These are phyloP conservation scores for Pandion haliaetus DNA, from an alignment of 2,113 vertebrate genomes.

Conservation along the genomic window DNA sequence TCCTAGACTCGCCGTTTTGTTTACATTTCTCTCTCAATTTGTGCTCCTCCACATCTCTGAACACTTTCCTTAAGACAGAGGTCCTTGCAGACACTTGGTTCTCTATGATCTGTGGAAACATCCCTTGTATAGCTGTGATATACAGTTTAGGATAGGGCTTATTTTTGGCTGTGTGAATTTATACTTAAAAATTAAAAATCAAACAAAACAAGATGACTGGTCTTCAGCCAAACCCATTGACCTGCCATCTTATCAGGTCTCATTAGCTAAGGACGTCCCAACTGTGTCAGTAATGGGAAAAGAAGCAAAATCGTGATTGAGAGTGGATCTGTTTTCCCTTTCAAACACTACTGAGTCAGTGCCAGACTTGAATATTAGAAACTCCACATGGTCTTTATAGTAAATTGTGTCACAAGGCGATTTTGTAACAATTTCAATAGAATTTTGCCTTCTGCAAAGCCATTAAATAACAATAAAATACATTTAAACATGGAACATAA, in stretches of 20 bases:
- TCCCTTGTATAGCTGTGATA: not conserved
- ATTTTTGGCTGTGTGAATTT: not conserved
- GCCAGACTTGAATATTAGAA: not conserved
- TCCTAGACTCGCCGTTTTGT: not conserved
- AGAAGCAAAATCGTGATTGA: not conserved
- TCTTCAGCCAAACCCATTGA: not conserved
- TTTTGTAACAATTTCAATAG: slow-evolving; percentile 32
- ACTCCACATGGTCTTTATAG: not conserved
- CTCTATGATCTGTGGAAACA: not conserved
- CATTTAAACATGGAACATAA: not conserved
- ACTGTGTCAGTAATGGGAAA: not conserved
- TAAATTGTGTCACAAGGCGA: slow-evolving; percentile 17
- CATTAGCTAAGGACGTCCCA: not conserved
- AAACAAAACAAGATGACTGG: not conserved
- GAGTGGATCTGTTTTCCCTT: not conserved
- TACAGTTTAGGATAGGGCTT: not conserved
- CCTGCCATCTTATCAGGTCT: not conserved
- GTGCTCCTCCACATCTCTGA: not conserved
- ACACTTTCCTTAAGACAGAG: not conserved
- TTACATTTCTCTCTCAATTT: not conserved
- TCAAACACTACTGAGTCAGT: not conserved
- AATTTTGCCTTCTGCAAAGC: slow-evolving; percentile 29
- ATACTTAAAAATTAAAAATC: not conserved
- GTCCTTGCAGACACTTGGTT: not conserved
- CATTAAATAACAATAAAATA: slow-evolving; percentile 6